Evolutionary conservation across 2,888 invertebrate species (phyloP), one percentile per base, ranked within the genome.

Genomic region (Deladenus siricidicola): DNA sequence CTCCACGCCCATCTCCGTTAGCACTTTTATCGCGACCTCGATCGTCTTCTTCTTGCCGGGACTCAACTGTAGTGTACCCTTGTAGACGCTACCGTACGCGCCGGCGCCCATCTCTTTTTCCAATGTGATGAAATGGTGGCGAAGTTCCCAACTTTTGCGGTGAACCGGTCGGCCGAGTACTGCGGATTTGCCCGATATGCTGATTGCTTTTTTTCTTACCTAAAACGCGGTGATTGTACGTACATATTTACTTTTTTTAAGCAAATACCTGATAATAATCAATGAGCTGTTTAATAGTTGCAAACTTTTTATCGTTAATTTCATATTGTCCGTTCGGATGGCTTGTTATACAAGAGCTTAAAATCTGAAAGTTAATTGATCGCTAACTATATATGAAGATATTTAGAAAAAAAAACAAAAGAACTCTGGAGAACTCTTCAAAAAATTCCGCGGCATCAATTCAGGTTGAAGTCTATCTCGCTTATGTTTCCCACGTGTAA

Each of bases 71-170:
- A 67, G 55, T 14, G 49, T 30, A 34, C 64, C 67, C 53, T 23
- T 51, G 60, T 56, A 62, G 42, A 67, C 67, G 17, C 55, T 57
- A n/a, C 67, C 67, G 49, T 60, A 67, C 17, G 66, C 62, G 10
- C 67, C 67, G 10, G 47, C 23, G 28, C 68, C 66, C 3, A 66
- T 50, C 45, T 66, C 64, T 52, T 63, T 58, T 10, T 53, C 61
- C 24, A 67, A 29, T 19, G 45, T 54, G 39, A 67, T 59, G 62
- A 64, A 58, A 21, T 47, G 47, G 52, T 63, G 67, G 21, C 65
- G 58, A 21, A 67, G 55, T 51, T 67, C 67, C 67, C 67, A 67
- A n/a, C 47, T 43, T 44, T 66, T 63, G 28, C 67, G 43, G 8
- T 62, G 45, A 44, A 66, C 51, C 10, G 65, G 56, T 19, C 42